Evolutionary conservation across 1,140 invertebrate genomes (phyloP), one percentile per base, ranked within the genome.

Genomic region (Venturia canescens): DNA sequence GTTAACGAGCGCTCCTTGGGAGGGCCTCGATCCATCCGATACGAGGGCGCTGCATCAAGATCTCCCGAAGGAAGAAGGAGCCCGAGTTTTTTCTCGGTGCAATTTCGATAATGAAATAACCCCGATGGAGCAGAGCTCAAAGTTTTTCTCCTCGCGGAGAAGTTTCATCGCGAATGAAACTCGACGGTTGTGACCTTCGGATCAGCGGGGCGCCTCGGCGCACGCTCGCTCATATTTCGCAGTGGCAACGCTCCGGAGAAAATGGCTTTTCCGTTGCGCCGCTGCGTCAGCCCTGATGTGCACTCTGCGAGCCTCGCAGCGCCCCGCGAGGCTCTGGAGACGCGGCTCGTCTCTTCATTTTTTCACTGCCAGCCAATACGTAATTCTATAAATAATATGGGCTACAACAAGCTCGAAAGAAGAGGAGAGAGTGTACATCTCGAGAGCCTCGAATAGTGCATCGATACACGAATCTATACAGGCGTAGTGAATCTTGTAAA

Each of bases 361-460:
- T 70, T 31, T n/a, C n/a, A 31, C 15, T 70, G n/a, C n/a, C 5
- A 11, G 63, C 13, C 3, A 18, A 69, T 69, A 38, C 26, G 48
- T 74, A 23, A 38, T 48, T 50, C 71, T 74, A 74, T 74, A 74
- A 74, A 74, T 74, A 74, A 74, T 29, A 53, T 50, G 71, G 21
- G 71, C 11, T 3, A 34, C 34, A 34, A 23, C 60, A 63, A 23
- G 34, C 34, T 74, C 53, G 44, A 53, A 48, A 31, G 27, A 69
- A 21, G 31, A 31, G 29, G 9, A 31, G 29, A 18, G 29, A 31
- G 66, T 18, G n/a, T 31, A 69, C 9, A 71, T 44, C 13, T 74
- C 71, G 23, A 71, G n/a, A 1, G n/a, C 2, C n/a, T n/a, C n/a
- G 60, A 23, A 27, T 27, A 9, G 5, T 53, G 16, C 1, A 74